phyloP scores from a whole-genome alignment of 2,113 vertebrate genomes.

The Melanostigma gelatinosum region DNA sequence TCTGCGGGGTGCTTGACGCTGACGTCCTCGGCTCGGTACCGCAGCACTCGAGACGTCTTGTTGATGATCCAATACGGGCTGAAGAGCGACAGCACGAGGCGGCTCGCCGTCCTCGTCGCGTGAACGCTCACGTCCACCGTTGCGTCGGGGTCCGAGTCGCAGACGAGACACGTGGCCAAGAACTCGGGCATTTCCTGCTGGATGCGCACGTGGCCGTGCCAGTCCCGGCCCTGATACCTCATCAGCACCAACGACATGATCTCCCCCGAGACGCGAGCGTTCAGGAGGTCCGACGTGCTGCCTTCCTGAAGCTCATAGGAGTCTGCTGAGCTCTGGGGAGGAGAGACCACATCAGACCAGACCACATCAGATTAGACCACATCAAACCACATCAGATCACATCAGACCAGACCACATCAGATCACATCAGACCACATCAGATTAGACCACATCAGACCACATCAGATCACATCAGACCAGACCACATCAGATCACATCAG shows the following conservation, averaged over 20 bases:
- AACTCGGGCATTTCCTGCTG: constrained; percentile 85
- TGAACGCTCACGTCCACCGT: constrained; percentile 88
- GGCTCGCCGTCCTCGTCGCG: constrained; percentile 63
- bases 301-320: constrained; percentile 87
- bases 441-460: neutral
- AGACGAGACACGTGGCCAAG: constrained; percentile 84
- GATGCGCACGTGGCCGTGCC: constrained; percentile 88
- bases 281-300: constrained; percentile 86
- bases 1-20: constrained; percentile 93
- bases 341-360: neutral
- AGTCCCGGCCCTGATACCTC: constrained; percentile 92
- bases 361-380: neutral
- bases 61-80: constrained; percentile 99
- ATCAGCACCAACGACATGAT: constrained; percentile 90
- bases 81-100: constrained; percentile 87
- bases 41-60: constrained; percentile 93
- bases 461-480: too few species aligned
- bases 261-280: constrained; percentile 87
- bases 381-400: neutral
- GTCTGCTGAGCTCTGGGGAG: constrained; percentile 88
- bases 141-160: constrained; percentile 72
- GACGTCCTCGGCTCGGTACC: constrained; percentile 91
- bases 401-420: too few species aligned
- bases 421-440: neutral
- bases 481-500: too few species aligned